Percentiles rank a stretch among this genome's conserved stretches.
Evolutionary conservation across 1,140 invertebrate species (phyloP).

Genomic region (Berghia stephanieae): DNA sequence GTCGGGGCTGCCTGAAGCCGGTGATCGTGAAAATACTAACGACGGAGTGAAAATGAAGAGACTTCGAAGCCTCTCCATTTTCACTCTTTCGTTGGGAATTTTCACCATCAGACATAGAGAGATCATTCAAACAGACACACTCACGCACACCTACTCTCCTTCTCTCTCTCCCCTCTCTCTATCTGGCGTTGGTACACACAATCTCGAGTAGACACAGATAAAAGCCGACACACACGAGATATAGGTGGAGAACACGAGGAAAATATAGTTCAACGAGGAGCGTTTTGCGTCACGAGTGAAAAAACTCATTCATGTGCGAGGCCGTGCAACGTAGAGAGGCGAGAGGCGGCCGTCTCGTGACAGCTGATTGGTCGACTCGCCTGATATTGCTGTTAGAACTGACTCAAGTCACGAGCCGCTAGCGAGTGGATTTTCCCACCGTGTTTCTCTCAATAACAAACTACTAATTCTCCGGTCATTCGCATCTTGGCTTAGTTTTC

Average conservation of each 20-base stretch:
- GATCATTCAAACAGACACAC: no score
- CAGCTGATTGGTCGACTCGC: slow-evolving; percentile 11
- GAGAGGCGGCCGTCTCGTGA: slow-evolving; percentile 17
- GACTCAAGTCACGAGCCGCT: background rate
- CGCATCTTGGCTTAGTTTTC: background rate
- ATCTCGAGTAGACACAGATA: no score
- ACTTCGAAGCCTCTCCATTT: background rate
- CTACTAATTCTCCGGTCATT: no score
- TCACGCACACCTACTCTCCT: no score
- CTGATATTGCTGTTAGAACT: background rate
- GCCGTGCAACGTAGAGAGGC: background rate
- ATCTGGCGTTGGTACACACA: no score
- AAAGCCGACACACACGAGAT: no score
- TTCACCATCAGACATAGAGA: no score
- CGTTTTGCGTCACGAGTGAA: slow-evolving; percentile 30
- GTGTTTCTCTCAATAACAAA: background rate
- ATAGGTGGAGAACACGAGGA: no score
- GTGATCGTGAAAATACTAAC: background rate
- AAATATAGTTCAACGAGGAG: background rate
- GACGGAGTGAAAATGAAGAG: no score
- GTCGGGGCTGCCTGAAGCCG: no score
- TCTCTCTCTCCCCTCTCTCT: background rate
- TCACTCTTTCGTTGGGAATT: background rate
- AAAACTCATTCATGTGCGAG: slow-evolving; percentile 28
- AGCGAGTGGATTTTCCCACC: background rate